Evolutionary conservation across 2,888 invertebrate genomes (phyloP), one percentile per base, ranked within the genome.

Genomic region (Sarcophaga variegata): DNA sequence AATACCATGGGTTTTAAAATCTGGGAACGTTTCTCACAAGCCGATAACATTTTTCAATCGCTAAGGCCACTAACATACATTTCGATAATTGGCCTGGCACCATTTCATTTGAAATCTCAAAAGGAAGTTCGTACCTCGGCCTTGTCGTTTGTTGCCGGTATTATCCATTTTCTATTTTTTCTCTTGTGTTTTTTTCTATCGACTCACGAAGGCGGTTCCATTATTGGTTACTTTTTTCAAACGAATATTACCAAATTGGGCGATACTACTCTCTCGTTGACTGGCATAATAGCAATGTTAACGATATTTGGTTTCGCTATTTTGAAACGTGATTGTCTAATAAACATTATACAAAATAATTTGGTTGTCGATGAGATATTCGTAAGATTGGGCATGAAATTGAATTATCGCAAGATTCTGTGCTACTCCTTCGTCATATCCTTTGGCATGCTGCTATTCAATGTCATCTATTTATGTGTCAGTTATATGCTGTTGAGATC

Each of bases 201-300:
- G 0, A 82, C 90, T 3, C 78, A 71, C 25, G 92, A 92, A 81
- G 90, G 91, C 0, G 93, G 92, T 69, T 93, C 92, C 67, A 92
- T 93, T 37, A 93, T 93, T 66, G 92, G 93, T 25, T 93, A 93
- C 84, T 93, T 93, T 85, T 93, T 93, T 72, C 92, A 93, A 82
- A 93, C 93, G 3, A 92, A 92, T 70, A 92, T 93, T 2, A 93
- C 93, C 3, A 90, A 92, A 6, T 54, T 93, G 85, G 92, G 93
- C 72, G 93, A 93, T 83, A 89, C 90, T 20, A 91, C 92, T 0
- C 89, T 93, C 4, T 89, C 92, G 5, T 54, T 92, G 14, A 92
- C 91, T 5, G 92, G 92, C 12, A 91, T 92, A 54, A 90, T 91
- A 62, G 92, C 92, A 37, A 92, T 93, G 90, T 83, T 91, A n/a